Evolutionary conservation across 2,888 invertebrate genomes (phyloP), one percentile per base, ranked within the genome.

Genomic region (Drosophila subquinaria): DNA sequence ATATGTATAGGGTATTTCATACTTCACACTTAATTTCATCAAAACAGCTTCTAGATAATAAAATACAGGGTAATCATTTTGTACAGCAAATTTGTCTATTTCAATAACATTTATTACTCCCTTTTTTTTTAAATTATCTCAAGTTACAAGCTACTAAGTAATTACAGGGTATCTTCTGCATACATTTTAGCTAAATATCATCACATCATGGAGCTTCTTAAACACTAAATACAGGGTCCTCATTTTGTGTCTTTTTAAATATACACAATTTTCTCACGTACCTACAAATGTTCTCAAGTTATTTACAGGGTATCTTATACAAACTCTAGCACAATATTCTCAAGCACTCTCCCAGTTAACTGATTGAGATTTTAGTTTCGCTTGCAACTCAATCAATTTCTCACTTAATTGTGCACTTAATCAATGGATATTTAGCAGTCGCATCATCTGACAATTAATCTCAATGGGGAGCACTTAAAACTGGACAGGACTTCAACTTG

Each of bases 391-490:
- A 1, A 43, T 11, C 13, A 23, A 6, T 13, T 8, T 45, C 5
- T 13, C 3, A 13, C 6, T 3, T 13, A 9, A 36, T 40, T 40
- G 1, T 4, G 10, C 38, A 40, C 27, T 53, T 40, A 30, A 23
- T 40, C 2, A 36, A 23, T 45, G 56, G 36, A 36, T 36, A 57
- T 45, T 36, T 45, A n/a, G 4, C 10, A 23, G 56, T 57, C 45
- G 9, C 35, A 8, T 36, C 35, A 35, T 17, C 47, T 47, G 23
- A 0, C n/a, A 17, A 9, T 13, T 8, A 15, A 45, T 9, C 17
- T 8, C 23, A 33, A 33, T 9, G 13, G 23, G 11, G 20, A 17
- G 45, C 35, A 35, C 35, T 53, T n/a, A 5, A 35, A 35, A 43
- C 3, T n/a, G 9, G 17, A 43, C 20, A 11, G 35, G n/a, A 9